These are phyloP conservation scores for Leptoclinus maculatus DNA, from an alignment of 2,797 vertebrate genomes.

Conservation along the genomic window DNA sequence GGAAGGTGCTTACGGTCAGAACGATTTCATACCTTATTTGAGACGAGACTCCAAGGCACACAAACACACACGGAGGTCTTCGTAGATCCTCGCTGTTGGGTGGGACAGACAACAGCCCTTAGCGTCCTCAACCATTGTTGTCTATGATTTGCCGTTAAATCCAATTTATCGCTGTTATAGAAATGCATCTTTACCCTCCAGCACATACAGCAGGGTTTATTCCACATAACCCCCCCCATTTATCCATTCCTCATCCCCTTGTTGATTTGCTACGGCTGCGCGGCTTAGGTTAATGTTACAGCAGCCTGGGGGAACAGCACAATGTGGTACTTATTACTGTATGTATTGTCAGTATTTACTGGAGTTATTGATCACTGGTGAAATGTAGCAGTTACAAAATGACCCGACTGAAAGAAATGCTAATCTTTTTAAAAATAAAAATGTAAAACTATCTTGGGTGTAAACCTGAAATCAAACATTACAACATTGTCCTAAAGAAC, in stretches of 20 bases:
- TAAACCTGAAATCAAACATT: not conserved
- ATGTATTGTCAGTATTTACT: conserved; percentile 13
- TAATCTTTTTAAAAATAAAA: not conserved
- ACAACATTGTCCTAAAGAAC: not conserved
- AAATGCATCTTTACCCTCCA: conserved; percentile 80
- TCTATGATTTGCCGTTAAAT: conserved; percentile 86
- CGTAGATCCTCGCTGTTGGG: conserved; percentile 70
- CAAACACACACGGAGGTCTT: conserved; percentile 38
- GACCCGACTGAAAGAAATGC: not conserved
- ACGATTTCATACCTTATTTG: conserved; percentile 83
- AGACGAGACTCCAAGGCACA: conserved; percentile 63
- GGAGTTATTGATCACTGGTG: not conserved
- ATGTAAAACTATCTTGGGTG: not conserved
- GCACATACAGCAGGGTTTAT: conserved; percentile 75
- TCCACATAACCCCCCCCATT: conserved; percentile 60
- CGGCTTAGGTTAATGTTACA: conserved; percentile 70
- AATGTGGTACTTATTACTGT: conserved; percentile 16
- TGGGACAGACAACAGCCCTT: conserved; percentile 65
- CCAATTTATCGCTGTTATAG: conserved; percentile 88
- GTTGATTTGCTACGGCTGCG: conserved; percentile 63
- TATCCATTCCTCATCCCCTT: conserved; percentile 68
- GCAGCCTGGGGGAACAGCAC: conserved; percentile 56
- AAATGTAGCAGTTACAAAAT: not conserved
- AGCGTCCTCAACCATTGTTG: conserved; percentile 82
- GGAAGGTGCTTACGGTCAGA: conserved; percentile 81